Evolutionary conservation across 2,113 vertebrate species (phyloP).

Genomic region (Stigmatopora argus): DNA sequence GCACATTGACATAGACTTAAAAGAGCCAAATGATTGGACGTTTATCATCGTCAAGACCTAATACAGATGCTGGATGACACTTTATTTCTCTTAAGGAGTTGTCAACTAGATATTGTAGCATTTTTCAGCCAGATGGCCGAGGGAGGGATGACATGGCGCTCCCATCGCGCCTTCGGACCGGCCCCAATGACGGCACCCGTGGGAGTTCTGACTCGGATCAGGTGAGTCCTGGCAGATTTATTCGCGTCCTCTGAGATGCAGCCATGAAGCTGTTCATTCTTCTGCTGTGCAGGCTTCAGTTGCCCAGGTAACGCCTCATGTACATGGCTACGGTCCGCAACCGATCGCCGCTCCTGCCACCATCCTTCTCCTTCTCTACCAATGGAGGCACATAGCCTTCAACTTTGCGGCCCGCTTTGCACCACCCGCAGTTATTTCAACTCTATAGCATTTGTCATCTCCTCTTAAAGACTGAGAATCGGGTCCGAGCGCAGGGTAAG

Average conservation of each 20-base stretch:
- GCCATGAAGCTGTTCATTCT: neutral
- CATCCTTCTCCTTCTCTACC: neutral
- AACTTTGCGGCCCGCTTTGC: neutral
- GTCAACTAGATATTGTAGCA: conserved; percentile 32
- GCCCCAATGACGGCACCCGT: conserved; percentile 44
- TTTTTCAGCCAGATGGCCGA: conserved; percentile 53
- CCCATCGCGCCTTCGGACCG: conserved; percentile 48
- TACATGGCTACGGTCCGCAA: neutral
- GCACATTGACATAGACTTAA: too few species aligned
- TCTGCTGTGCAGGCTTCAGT: neutral
- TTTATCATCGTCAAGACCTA: conserved; percentile 22
- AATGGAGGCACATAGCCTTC: neutral
- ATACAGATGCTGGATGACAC: conserved; percentile 5
- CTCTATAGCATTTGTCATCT: neutral
- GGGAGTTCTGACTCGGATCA: conserved; percentile 40
- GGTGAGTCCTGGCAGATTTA: conserved; percentile 47
- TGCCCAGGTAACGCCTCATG: conserved; percentile 1
- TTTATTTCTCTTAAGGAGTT: conserved; percentile 10
- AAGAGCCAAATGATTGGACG: too few species aligned
- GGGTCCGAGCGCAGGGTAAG: neutral
- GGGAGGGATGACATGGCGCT: conserved; percentile 49
- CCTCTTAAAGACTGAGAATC: neutral
- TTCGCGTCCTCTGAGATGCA: conserved; percentile 1
- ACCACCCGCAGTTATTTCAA: neutral
- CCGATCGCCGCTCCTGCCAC: neutral